Evolutionary conservation across 2,888 invertebrate genomes (phyloP).

Genomic region (Hyalella azteca): DNA sequence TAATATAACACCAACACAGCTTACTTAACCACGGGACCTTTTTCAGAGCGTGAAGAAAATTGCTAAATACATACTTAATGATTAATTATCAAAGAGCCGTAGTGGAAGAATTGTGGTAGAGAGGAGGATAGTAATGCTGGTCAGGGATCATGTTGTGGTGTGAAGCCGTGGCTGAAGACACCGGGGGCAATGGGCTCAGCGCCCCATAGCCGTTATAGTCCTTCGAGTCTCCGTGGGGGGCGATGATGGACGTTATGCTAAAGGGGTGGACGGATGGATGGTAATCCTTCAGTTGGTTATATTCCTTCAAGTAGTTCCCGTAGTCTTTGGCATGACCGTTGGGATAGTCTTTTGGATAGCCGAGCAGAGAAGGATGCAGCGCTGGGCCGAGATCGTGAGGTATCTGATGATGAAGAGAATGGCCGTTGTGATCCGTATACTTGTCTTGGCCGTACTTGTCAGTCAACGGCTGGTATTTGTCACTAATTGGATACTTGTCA

Average conservation of each 20-base stretch:
- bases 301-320: slow-evolving; percentile 51
- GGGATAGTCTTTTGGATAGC: slow-evolving; percentile 53
- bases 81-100: slow-evolving; percentile 47
- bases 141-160: slow-evolving; percentile 44
- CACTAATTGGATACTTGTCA: slow-evolving; percentile 19
- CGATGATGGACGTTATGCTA: slow-evolving; percentile 57
- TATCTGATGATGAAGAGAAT: slow-evolving; percentile 35
- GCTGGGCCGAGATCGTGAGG: slow-evolving; percentile 48
- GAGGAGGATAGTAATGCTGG: slow-evolving; percentile 50
- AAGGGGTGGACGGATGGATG: slow-evolving; percentile 55
- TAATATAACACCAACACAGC: neutral
- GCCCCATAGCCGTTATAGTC: slow-evolving; percentile 51
- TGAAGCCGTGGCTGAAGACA: slow-evolving; percentile 40
- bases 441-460: slow-evolving; percentile 40
- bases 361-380: slow-evolving; percentile 55
- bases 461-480: neutral
- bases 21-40: neutral
- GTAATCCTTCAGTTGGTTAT: slow-evolving; percentile 53
- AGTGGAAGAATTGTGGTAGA: slow-evolving; percentile 54
- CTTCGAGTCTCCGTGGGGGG: slow-evolving; percentile 47
- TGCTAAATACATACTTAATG: slow-evolving; percentile 38
- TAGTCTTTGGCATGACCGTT: slow-evolving; percentile 50
- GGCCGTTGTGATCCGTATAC: slow-evolving; percentile 41
- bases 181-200: slow-evolving; percentile 51
- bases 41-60: neutral